These are phyloP conservation scores for Equus przewalskii DNA, from an alignment of 2,113 vertebrate species.

Conservation along the genomic window DNA sequence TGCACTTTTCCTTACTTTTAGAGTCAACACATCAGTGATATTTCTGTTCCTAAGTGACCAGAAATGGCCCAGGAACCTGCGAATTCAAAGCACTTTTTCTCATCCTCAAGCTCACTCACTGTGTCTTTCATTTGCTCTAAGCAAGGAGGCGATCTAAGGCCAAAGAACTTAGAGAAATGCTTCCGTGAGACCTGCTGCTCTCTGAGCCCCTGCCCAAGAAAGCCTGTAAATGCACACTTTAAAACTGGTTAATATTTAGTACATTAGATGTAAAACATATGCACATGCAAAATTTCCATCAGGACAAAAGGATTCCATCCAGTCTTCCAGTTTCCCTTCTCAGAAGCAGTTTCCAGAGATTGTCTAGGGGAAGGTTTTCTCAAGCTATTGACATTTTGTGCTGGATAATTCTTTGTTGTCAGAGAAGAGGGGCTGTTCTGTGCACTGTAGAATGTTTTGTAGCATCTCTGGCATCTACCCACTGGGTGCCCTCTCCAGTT, in stretches of 20 bases:
- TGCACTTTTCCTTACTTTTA: neutral
- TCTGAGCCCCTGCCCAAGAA: neutral
- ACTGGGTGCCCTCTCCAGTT: neutral
- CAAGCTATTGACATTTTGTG: neutral
- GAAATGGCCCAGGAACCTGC: conserved; percentile 51
- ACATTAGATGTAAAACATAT: neutral
- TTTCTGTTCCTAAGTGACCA: conserved; percentile 36
- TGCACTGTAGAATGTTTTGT: neutral
- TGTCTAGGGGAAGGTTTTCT: neutral
- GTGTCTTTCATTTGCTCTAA: neutral
- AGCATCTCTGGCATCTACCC: neutral
- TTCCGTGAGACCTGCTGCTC: neutral
- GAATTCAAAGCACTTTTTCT: conserved; percentile 28
- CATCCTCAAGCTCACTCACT: neutral
- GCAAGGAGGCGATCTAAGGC: neutral
- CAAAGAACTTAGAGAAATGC: neutral
- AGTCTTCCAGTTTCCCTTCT: neutral
- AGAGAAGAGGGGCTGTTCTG: neutral
- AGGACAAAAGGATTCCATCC: neutral
- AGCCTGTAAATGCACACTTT: neutral
- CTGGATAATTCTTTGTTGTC: neutral
- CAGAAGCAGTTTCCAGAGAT: neutral
- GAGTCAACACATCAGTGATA: conserved; percentile 26
- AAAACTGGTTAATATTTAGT: neutral
- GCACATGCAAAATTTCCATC: neutral